Base-by-base conservation (phyloP, 2,888 invertebrate genomes). In the Caradrina clavipalpis region DNA sequence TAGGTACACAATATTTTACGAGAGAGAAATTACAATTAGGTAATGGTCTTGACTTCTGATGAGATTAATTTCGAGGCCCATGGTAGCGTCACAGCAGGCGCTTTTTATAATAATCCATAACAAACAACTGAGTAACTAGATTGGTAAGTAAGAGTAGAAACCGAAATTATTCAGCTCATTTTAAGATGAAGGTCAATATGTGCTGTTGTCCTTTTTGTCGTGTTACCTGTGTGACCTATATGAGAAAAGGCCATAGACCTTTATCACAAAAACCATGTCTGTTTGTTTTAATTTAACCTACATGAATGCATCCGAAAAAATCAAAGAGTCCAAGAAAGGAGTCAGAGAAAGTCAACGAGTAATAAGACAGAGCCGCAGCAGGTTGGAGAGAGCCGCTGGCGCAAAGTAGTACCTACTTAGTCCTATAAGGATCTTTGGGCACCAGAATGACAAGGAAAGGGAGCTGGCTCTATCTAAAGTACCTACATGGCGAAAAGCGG, bases 41-140 rank as follows among this genome's bases (percentile, higher is more conserved):
- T n/a, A 26, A 51, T 60, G 31, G 10, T 42, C 42, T 60, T 42
- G 50, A 60, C 21, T 45, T 60, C n/a, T n/a, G n/a, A 35, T 11
- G 19, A 31, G 45, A 72, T 60, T 71, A 71, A 78, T n/a, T 26
- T 66, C 42, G 53, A 80, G 53, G 74, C 11, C 50, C 39, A 17
- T 4, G 22, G 42, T 54, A 31, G 49, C 49, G 73, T 63, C 53
- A 21, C 42, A 50, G n/a, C 42, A 50, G n/a, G 26, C 0, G 45
- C n/a, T 56, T 35, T 47, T 56, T n/a, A 69, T 53, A 10, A 39
- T 69, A 76, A 56, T 51, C n/a, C 15, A 10, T 22, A 35, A 22
- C 10, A 51, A 66, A 66, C 11, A 55, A 50, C 22, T 19, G 11
- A 26, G 8, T n/a, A n/a, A 45, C 45, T 45, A 45, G 6, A 45